These are phyloP conservation scores for Molossus alvarezi DNA, from an alignment of 2,797 vertebrate species.

Conservation along the genomic window DNA sequence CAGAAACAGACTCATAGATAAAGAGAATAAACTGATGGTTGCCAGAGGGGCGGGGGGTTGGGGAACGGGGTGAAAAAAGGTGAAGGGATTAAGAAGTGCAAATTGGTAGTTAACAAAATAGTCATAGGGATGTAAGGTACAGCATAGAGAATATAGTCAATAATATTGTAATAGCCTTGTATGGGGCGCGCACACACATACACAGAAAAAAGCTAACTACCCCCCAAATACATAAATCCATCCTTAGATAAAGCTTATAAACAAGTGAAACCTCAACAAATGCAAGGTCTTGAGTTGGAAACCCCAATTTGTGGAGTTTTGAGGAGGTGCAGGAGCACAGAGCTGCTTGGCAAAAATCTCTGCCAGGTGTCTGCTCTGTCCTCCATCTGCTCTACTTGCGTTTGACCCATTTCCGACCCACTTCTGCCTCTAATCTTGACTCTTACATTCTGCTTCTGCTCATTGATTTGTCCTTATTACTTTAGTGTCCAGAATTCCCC, in stretches of 20 bases:
- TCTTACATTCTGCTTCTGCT: background rate
- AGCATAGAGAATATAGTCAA: no score
- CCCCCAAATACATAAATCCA: background rate
- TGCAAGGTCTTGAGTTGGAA: background rate
- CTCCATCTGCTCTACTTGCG: background rate
- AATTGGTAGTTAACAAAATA: no score
- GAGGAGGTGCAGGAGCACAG: background rate
- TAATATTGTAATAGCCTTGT: no score
- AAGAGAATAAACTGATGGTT: no score
- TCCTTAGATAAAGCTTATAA: background rate
- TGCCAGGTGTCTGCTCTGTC: background rate
- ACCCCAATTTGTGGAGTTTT: background rate
- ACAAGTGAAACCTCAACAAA: background rate
- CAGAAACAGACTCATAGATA: no score
- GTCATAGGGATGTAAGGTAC: no score
- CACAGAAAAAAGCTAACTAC: background rate
- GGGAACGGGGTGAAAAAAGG: no score
- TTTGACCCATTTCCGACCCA: background rate
- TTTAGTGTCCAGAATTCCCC: background rate
- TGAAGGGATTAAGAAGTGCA: no score
- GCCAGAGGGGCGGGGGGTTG: no score
- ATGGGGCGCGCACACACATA: no score
- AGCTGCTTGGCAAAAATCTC: background rate
- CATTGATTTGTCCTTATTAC: background rate
- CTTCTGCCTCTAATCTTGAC: background rate